Evolutionary conservation across 2,113 vertebrate genomes (phyloP), one percentile per base, ranked within the genome.

Genomic region (Mohoua ochrocephala): DNA sequence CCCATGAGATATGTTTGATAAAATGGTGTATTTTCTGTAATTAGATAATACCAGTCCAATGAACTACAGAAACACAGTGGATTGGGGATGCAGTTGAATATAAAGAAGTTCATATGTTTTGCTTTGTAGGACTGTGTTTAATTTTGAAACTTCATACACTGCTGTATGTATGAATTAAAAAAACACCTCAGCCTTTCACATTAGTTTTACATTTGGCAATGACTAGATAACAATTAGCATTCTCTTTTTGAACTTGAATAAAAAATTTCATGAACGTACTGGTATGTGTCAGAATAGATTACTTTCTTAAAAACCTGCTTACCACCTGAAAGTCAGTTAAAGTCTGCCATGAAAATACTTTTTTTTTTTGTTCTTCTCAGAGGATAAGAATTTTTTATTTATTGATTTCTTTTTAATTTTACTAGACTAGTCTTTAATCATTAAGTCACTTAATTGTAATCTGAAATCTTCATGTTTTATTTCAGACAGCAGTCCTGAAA

Each of bases 401-500:
- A 17, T 16, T 44, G 5, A 20, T 57, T 92, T 84, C 1, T 65
- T 69, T 37, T 37, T 82, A 31, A 27, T 81, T 70, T 85, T 76
- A 64, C 13, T 65, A 69, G 57, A 33, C 9, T 87, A 27, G 6
- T 47, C 2, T 47, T 91, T 33, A 7, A 76, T 87, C 33, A 27
- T 89, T 80, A 64, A 54, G 4, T 10, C 44, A 13, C 60, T 63
- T 78, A 63, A n/a, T 57, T 87, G 15, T 96, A 86, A 97, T 80
- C 59, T 77, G 54, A 42, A 84, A 54, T 82, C 78, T 50, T 79
- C 10, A 0, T 64, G 13, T 64, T 69, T 95, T 92, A 67, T 97
- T 98, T 76, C 97, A 99, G 99, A 99, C 92, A 99, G 98, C 96
- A 99, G 99, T 91, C 98, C 98, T 64, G 99, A 99, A 98, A 99